Evolutionary conservation across 2,888 invertebrate species (phyloP).

Genomic region (Lasiommata megera): DNA sequence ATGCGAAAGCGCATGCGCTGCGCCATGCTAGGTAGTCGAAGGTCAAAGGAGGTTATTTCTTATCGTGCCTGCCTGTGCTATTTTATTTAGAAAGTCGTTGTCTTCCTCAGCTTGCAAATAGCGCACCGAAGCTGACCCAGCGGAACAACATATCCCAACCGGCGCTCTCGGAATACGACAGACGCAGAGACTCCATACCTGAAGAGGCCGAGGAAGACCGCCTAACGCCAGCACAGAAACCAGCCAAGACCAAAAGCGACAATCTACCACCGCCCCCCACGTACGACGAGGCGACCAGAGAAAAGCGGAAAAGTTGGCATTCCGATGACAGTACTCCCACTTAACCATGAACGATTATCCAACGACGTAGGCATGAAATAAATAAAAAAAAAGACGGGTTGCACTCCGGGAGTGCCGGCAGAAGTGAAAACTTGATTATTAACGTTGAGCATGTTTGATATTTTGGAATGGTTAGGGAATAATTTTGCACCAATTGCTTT

Average conservation of each 20-base stretch:
- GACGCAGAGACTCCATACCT: slow-evolving; percentile 83
- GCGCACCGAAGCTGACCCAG: slow-evolving; percentile 83
- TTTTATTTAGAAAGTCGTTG: too few species aligned
- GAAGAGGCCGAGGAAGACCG: slow-evolving; percentile 81
- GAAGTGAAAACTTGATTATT: too few species aligned
- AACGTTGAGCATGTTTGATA: too few species aligned
- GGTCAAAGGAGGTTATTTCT: too few species aligned
- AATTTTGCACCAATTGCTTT: too few species aligned
- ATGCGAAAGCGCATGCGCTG: too few species aligned
- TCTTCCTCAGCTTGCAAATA: slow-evolving; percentile 77
- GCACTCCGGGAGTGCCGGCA: too few species aligned
- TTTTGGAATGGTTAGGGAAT: too few species aligned
- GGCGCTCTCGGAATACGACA: slow-evolving; percentile 80
- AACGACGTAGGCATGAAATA: neutral
- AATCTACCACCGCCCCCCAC: slow-evolving; percentile 65
- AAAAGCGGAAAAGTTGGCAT: slow-evolving; percentile 77
- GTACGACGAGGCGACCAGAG: slow-evolving; percentile 66
- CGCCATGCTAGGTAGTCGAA: too few species aligned
- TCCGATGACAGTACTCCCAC: slow-evolving; percentile 74
- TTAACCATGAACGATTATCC: slow-evolving; percentile 39
- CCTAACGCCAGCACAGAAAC: slow-evolving; percentile 49
- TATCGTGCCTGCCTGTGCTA: too few species aligned
- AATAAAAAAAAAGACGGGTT: too few species aligned
- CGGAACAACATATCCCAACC: slow-evolving; percentile 83
- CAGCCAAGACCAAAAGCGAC: slow-evolving; percentile 63